Percentiles rank a stretch among this genome's conserved stretches.
phyloP scores from a whole-genome alignment of 2,797 vertebrate species.

The Myotis findleyi region DNA sequence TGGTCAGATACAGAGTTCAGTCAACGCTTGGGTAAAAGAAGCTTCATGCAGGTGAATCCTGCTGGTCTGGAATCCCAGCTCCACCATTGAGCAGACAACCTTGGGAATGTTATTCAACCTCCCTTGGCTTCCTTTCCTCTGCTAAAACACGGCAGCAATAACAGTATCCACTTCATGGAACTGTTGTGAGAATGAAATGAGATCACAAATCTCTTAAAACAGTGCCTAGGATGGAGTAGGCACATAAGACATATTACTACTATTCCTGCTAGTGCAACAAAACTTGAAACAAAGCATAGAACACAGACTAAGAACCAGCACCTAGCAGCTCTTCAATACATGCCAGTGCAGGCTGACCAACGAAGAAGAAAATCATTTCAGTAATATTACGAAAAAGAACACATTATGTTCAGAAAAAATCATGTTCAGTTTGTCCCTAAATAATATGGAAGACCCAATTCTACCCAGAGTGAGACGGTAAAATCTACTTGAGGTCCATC shows the following conservation, averaged over 20 bases:
- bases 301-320: background rate
- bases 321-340: background rate
- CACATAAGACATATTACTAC: background rate
- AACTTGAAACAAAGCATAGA: background rate
- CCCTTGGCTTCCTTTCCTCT: background rate
- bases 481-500: background rate
- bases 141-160: background rate
- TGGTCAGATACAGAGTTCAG: background rate
- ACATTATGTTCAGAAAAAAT: background rate
- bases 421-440: background rate
- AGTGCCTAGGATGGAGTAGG: background rate
- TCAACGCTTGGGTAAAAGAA: background rate
- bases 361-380: background rate
- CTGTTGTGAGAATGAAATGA: background rate
- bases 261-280: background rate
- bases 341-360: background rate
- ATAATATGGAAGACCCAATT: background rate
- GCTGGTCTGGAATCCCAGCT: background rate
- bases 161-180: background rate
- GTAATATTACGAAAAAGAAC: background rate
- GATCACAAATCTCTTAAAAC: background rate
- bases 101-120: background rate
- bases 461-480: background rate
- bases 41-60: background rate
- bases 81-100: background rate